Evolutionary conservation across 2,797 vertebrate species (phyloP), one percentile per base, ranked within the genome.

Genomic region (Brachyalestes nurse): DNA sequence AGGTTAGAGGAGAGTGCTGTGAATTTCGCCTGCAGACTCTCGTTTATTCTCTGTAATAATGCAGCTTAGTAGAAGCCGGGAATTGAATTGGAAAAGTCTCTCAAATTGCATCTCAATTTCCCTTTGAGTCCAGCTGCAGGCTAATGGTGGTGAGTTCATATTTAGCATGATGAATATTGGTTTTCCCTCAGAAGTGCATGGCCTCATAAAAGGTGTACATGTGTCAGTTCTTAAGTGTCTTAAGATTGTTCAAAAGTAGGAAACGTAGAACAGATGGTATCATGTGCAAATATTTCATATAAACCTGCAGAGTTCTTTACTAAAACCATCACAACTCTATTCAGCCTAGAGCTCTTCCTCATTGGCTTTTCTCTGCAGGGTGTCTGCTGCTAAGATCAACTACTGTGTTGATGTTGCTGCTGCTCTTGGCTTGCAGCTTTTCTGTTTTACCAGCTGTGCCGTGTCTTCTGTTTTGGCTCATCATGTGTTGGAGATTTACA

Each of bases 381-480:
- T 57, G 82, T 72, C 49, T 72, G 82, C 78, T 80, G 72, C 82
- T 80, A 84, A 75, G 72, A 60, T 80, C 74, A 60, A 38, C 74
- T 23, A 53, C 75, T 62, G 42, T 67, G 82, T 60, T 77, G 78
- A 45, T 64, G 61, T 72, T 71, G 51, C 82, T 67, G 82, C 71
- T 69, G 77, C 73, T 77, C 66, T 80, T 80, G 82, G 82, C 82
- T 42, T 60, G 61, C 78, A 69, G 65, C 75, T 79, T 51, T 73
- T 38, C 77, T 80, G 78, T 79, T 80, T 84, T 66, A 70, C 78
- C 77, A 84, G 82, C 82, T 84, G 82, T 74, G 78, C 25, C 51
- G 40, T 25, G 61, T 61, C 78, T 67, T 80, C 80, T 84, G 78
- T 80, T 84, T 77, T 80, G 40, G 34, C 74, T 55, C 51, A n/a